A percentile compares a stretch with the other conserved stretches of the same genome.
These are phyloP conservation scores for Lamproptera curius DNA, from an alignment of 2,888 invertebrate species.

Conservation along the genomic window DNA sequence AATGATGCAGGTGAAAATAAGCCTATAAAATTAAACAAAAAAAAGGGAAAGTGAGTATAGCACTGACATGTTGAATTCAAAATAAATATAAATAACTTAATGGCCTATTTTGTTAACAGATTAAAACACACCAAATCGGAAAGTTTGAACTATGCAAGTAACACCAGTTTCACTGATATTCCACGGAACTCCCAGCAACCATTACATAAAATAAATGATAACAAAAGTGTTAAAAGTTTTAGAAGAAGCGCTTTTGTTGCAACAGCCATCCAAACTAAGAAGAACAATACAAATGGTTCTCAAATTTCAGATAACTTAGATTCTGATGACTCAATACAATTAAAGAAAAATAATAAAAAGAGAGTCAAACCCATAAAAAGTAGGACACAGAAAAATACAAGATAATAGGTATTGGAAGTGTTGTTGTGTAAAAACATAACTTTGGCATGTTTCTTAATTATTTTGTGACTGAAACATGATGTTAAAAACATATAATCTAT, in stretches of 20 bases:
- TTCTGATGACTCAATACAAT: conserved; percentile 63
- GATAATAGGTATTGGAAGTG: no score
- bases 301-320: conserved; percentile 60
- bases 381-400: no score
- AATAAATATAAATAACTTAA: no score
- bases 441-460: no score
- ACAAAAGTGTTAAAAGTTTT: conserved; percentile 62
- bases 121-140: conserved; percentile 65
- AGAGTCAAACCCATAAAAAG: conserved; percentile 56
- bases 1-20: conserved; percentile 60
- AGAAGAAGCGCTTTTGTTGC: conserved; percentile 80
- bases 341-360: conserved; percentile 64
- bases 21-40: conserved; percentile 60
- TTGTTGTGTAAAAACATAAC: no score
- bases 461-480: no score
- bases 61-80: neutral
- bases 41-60: conserved; percentile 68
- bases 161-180: conserved; percentile 66
- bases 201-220: conserved; percentile 43
- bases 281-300: conserved; percentile 42
- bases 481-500: no score
- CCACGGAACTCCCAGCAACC: conserved; percentile 50
- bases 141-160: conserved; percentile 51
- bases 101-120: conserved; percentile 51
- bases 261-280: conserved; percentile 72